phyloP scores from a whole-genome alignment of 2,113 vertebrate species.

The Arvicanthis niloticus region DNA sequence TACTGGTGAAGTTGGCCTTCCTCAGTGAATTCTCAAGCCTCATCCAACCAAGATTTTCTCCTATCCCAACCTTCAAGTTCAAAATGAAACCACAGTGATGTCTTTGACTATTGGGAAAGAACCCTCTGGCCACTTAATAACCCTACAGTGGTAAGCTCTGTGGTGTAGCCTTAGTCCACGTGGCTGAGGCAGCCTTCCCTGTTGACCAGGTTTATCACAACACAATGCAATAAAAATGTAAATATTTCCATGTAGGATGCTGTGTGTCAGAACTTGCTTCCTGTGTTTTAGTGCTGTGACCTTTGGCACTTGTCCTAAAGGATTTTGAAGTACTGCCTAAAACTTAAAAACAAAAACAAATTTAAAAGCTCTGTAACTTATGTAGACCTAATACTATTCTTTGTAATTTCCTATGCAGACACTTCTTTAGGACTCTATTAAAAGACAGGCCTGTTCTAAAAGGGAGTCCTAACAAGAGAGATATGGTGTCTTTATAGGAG shows the following conservation, averaged over 20 bases:
- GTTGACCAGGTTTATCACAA: not conserved
- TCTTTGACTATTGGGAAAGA: not conserved
- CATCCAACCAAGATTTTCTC: not conserved
- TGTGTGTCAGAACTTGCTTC: not conserved
- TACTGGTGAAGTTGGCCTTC: not conserved
- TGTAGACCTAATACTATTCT: not conserved
- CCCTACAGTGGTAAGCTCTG: not conserved
- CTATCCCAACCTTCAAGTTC: not conserved
- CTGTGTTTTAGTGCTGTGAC: not conserved
- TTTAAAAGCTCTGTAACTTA: not conserved
- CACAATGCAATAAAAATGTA: not conserved
- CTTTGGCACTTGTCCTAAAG: not conserved
- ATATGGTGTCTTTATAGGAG: not conserved
- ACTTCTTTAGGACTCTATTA: not conserved
- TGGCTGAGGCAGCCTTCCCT: not conserved
- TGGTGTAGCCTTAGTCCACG: not conserved
- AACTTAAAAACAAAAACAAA: not conserved
- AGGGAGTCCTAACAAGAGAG: not conserved
- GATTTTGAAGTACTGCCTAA: slow-evolving; percentile 1
- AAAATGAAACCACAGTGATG: not conserved
- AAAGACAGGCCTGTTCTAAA: not conserved
- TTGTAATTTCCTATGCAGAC: not conserved
- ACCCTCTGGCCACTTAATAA: not conserved
- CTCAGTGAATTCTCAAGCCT: slow-evolving; percentile 10
- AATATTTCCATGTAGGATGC: not conserved